Evolutionary conservation across 1,140 invertebrate genomes (phyloP).

Genomic region (Microplitis demolitor): DNA sequence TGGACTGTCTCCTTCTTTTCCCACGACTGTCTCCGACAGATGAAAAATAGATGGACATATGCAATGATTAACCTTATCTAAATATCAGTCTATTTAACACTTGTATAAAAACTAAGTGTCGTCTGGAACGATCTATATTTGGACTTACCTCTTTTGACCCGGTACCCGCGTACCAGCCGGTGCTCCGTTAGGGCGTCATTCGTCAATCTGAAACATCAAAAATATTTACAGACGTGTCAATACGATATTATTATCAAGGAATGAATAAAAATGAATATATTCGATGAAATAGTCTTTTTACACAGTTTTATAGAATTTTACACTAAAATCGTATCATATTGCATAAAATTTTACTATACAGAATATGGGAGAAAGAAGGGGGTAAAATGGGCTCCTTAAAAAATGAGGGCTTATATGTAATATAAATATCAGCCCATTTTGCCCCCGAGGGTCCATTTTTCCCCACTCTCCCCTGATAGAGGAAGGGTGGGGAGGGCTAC

Average conservation of each 20-base stretch:
- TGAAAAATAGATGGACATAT: too few relatives aligned
- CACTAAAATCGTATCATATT: too few relatives aligned
- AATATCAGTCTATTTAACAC: background rate
- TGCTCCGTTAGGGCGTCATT: slow-evolving; percentile 57
- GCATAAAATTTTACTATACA: too few relatives aligned
- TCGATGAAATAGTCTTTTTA: background rate
- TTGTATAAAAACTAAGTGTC: background rate
- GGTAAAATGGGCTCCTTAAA: too few relatives aligned
- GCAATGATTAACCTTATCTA: too few relatives aligned
- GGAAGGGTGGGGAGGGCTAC: too few relatives aligned
- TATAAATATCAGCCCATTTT: too few relatives aligned
- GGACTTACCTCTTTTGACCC: slow-evolving; percentile 49
- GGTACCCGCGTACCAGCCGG: slow-evolving; percentile 53
- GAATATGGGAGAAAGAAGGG: too few relatives aligned
- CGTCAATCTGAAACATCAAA: slow-evolving; percentile 51
- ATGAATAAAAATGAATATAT: background rate
- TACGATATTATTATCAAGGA: background rate
- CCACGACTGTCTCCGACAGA: background rate
- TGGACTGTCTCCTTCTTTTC: slow-evolving; percentile 26
- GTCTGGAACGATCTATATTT: slow-evolving; percentile 1
- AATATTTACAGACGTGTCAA: slow-evolving; percentile 15
- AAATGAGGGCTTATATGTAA: too few relatives aligned
- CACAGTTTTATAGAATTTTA: too few relatives aligned
- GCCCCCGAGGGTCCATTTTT: too few relatives aligned
- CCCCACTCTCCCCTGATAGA: too few relatives aligned